Evolutionary conservation across 2,113 vertebrate genomes (phyloP).

Genomic region (Gavialis gangeticus): DNA sequence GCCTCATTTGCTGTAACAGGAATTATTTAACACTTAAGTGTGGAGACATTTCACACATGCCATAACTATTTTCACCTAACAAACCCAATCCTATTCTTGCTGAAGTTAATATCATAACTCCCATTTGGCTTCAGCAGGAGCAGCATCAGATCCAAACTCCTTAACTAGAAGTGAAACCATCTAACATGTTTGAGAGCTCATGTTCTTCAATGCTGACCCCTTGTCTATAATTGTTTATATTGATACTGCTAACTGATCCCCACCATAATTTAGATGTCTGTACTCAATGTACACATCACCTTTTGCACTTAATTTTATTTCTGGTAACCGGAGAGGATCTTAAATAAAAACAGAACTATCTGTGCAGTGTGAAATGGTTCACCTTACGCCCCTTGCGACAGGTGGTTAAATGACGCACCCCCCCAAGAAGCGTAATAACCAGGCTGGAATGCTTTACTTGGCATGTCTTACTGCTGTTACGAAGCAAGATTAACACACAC

Average conservation of each 20-base stretch:
- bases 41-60: background rate
- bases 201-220: background rate
- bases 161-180: background rate
- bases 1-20: background rate
- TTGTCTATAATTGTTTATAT: too few species aligned
- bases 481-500: background rate
- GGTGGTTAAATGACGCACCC: accelerated
- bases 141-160: background rate
- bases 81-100: background rate
- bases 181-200: accelerated
- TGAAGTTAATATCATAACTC: background rate
- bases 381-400: background rate
- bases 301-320: background rate
- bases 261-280: too few species aligned
- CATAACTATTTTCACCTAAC: background rate
- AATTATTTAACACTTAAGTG: background rate
- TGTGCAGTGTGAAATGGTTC: background rate
- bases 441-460: background rate
- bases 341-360: background rate
- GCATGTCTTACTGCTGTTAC: background rate
- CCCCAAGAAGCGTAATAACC: accelerated
- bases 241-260: too few species aligned
- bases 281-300: accelerated
- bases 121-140: background rate
- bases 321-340: background rate